A percentile compares a stretch with the other conserved stretches of the same genome.
Conservation (phyloP, 2,888 invertebrate genomes). For the Palloptera scutellata region DNA sequence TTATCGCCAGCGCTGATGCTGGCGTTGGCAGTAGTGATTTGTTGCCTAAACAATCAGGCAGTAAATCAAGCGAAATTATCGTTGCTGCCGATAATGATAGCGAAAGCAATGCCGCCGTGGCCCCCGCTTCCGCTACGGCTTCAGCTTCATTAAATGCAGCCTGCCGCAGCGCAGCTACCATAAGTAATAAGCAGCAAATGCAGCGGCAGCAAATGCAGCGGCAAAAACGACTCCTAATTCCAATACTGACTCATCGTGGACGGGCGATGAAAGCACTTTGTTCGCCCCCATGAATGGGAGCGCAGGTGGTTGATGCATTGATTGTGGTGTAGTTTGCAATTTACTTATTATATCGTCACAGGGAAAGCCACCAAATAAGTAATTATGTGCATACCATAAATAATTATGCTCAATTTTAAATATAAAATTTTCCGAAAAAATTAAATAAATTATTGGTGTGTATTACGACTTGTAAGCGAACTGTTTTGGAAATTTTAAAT, state of each 20-base stretch:
- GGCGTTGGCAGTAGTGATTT: too few species aligned
- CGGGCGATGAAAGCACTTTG: slow-evolving; percentile 37
- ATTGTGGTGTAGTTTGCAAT: slow-evolving; percentile 79
- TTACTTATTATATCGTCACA: slow-evolving; percentile 78
- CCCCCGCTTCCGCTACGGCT: slow-evolving; percentile 13
- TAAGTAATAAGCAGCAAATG: slow-evolving; percentile 39
- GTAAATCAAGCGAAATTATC: slow-evolving; percentile 25
- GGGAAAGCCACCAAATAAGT: slow-evolving; percentile 78
- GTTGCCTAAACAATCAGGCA: too few species aligned
- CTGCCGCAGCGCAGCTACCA: slow-evolving; percentile 29
- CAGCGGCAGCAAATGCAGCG: slow-evolving; percentile 42
- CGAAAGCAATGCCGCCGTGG: slow-evolving; percentile 29
- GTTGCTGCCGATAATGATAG: slow-evolving; percentile 37
- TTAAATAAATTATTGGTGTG: too few species aligned
- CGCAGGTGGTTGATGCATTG: slow-evolving; percentile 57
- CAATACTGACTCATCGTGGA: slow-evolving; percentile 43
- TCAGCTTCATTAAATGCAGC: not conserved
- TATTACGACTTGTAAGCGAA: too few species aligned
- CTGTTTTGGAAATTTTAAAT: too few species aligned
- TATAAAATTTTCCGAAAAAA: too few species aligned
- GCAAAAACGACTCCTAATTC: slow-evolving; percentile 32
- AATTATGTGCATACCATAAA: too few species aligned
- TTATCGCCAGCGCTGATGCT: slow-evolving; percentile 31
- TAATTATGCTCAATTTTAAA: too few species aligned
- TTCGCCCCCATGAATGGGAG: slow-evolving; percentile 28